These are phyloP conservation scores for Choloepus hoffmanni DNA, from an alignment of 2,113 vertebrate genomes.

Conservation along the genomic window DNA sequence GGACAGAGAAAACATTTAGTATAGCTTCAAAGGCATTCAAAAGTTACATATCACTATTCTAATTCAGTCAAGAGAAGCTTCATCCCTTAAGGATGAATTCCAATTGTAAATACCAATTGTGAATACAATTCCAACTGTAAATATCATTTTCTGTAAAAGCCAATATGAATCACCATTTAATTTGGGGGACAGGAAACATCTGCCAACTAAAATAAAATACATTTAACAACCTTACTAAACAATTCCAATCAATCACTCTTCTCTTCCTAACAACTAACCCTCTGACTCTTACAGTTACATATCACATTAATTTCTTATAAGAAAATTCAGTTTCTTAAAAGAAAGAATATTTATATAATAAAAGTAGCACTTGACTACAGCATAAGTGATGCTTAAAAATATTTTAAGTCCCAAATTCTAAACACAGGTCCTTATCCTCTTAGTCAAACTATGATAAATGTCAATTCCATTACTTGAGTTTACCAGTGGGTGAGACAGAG, in stretches of 20 bases:
- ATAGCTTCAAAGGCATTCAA: slow-evolving; percentile 13
- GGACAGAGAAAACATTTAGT: slow-evolving; percentile 27
- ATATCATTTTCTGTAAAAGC: slow-evolving; percentile 13
- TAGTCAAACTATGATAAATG: neutral
- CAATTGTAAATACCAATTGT: neutral
- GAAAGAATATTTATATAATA: slow-evolving; percentile 39
- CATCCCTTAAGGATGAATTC: neutral
- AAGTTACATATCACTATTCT: slow-evolving; percentile 21
- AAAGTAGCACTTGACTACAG: slow-evolving; percentile 16
- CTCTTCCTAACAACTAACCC: neutral
- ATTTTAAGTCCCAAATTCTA: slow-evolving; percentile 5
- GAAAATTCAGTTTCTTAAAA: slow-evolving; percentile 3
- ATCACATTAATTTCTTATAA: neutral
- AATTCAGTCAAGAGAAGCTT: neutral
- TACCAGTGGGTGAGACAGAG: neutral
- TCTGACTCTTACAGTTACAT: neutral
- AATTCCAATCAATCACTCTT: neutral
- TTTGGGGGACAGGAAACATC: neutral
- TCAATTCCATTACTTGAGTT: neutral
- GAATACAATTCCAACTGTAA: slow-evolving; percentile 9
- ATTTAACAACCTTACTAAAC: neutral
- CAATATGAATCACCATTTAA: slow-evolving; percentile 2
- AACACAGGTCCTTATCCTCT: neutral
- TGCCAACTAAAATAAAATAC: slow-evolving; percentile 57
- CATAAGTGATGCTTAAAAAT: neutral